phyloP scores from a whole-genome alignment of 2,888 invertebrate species.

The Oxytorus armatus region DNA sequence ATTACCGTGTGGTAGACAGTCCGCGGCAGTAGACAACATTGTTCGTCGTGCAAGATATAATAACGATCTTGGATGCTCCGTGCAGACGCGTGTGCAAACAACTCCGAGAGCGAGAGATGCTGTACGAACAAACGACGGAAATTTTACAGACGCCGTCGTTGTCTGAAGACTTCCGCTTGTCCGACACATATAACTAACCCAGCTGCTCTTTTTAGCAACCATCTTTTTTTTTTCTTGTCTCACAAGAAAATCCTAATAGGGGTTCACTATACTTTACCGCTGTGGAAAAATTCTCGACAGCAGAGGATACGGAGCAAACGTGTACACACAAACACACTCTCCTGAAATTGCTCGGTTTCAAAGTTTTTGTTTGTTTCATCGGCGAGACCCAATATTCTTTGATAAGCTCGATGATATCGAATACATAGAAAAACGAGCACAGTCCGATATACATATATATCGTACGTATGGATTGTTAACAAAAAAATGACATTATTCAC shows the following conservation, averaged over 20 bases:
- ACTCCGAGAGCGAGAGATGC: neutral
- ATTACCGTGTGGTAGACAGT: slow-evolving; percentile 46
- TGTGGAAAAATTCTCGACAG: slow-evolving; percentile 9
- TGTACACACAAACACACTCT: neutral
- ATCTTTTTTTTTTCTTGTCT: neutral
- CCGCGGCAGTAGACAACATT: slow-evolving; percentile 44
- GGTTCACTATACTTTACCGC: neutral
- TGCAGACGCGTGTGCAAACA: slow-evolving; percentile 28
- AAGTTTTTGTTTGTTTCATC: slow-evolving; percentile 31
- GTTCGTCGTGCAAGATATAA: slow-evolving; percentile 43
- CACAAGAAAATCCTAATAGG: slow-evolving; percentile 16
- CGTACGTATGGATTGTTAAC: neutral
- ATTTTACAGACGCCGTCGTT: slow-evolving; percentile 10
- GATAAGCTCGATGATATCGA: slow-evolving; percentile 18
- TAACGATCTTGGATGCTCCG: too few species aligned
- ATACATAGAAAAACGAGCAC: neutral
- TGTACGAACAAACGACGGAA: slow-evolving; percentile 3
- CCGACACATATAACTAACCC: neutral
- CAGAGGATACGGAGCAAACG: neutral
- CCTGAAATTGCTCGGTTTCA: neutral
- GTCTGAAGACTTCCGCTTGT: slow-evolving; percentile 28
- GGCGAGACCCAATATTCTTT: slow-evolving; percentile 26
- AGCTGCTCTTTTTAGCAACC: neutral
- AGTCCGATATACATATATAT: neutral
- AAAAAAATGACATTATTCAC: too few species aligned